Percentiles rank a stretch among this genome's conserved stretches.
Conservation (phyloP, 2,797 vertebrate species). For the Cryptoblepharus egeriae region DNA sequence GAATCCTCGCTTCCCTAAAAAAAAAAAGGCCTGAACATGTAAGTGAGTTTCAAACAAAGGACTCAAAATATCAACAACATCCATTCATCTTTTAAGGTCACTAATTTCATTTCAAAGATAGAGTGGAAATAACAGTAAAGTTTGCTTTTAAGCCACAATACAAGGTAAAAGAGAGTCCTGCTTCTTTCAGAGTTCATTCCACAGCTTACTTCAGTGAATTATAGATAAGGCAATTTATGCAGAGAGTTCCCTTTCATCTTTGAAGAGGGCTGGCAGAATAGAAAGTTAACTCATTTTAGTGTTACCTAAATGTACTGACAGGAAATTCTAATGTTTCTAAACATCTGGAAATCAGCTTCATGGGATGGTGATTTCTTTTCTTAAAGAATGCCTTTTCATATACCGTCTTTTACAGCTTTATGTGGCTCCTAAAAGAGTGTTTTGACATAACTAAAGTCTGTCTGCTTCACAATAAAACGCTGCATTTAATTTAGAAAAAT, state of each 20-base stretch:
- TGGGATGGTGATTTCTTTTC: constrained; percentile 68
- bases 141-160: constrained; percentile 55
- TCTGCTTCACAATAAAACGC: constrained; percentile 64
- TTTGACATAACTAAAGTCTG: constrained; percentile 71
- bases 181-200: constrained; percentile 70
- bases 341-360: constrained; percentile 78
- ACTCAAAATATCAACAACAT: constrained; percentile 21
- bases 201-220: constrained; percentile 69
- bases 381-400: constrained; percentile 71
- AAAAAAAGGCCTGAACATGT: neutral
- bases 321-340: constrained; percentile 79
- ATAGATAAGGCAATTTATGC: constrained; percentile 73
- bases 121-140: constrained; percentile 53
- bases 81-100: neutral
- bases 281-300: constrained; percentile 79
- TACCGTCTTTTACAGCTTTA: constrained; percentile 67
- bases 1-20: too few species aligned
- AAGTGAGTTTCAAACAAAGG: constrained; percentile 24
- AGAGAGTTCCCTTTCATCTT: constrained; percentile 74
- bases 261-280: constrained; percentile 74
- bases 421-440: constrained; percentile 68
- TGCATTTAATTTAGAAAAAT: constrained; percentile 68
- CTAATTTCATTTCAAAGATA: constrained; percentile 28
- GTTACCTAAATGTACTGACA: constrained; percentile 79
- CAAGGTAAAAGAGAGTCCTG: constrained; percentile 64